Evolutionary conservation across 2,797 vertebrate species (phyloP).

Genomic region (Allobates femoralis): DNA sequence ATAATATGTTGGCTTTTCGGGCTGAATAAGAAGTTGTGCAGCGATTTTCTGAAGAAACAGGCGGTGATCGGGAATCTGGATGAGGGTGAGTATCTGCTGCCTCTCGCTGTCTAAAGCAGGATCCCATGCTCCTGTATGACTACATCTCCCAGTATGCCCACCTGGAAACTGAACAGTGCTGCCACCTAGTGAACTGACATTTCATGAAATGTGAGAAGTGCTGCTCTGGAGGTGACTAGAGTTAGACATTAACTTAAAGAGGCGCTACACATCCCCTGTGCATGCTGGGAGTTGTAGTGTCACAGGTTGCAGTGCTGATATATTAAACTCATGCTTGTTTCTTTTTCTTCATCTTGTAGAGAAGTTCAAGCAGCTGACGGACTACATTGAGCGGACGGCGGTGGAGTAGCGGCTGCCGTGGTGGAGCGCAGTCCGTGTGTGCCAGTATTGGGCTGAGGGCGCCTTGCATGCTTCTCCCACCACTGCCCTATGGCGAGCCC

Average conservation of each 20-base stretch:
- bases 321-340: not conserved
- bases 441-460: conserved; percentile 29
- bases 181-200: too few species aligned
- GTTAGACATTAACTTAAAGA: too few species aligned
- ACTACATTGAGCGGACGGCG: conserved; percentile 95
- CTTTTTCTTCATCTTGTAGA: conserved; percentile 74
- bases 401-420: conserved; percentile 73
- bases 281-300: not conserved
- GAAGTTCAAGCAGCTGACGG: conserved; percentile 93
- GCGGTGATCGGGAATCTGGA: conserved; percentile 93
- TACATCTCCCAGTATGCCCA: not conserved
- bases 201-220: too few species aligned
- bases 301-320: not conserved
- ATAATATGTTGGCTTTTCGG: conserved; percentile 98
- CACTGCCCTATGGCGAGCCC: not conserved
- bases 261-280: too few species aligned
- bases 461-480: conserved; percentile 4
- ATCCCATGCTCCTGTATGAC: not conserved
- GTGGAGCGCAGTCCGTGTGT: not conserved
- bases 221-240: too few species aligned
- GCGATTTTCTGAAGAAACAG: conserved; percentile 96
- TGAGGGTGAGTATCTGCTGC: conserved; percentile 79
- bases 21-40: conserved; percentile 92
- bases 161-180: too few species aligned
- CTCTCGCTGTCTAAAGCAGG: not conserved